Evolutionary conservation across 2,113 vertebrate species (phyloP).

Genomic region (Oceanites oceanicus): DNA sequence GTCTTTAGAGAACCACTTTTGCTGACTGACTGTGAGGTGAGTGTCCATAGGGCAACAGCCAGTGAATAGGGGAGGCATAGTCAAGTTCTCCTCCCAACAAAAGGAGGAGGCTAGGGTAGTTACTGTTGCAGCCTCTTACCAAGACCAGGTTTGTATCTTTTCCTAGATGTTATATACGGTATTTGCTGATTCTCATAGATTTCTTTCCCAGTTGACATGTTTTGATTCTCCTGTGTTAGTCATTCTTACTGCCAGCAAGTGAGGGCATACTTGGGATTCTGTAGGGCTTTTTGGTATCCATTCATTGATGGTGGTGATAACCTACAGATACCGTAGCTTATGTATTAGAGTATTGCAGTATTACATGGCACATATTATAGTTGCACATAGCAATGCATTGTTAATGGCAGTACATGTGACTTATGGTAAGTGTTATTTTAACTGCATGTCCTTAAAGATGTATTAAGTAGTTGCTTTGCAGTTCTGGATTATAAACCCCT

Average conservation of each 20-base stretch:
- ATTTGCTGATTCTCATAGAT: background rate
- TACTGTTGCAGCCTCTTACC: background rate
- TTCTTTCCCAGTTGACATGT: background rate
- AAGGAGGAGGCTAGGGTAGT: fast-evolving
- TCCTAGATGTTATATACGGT: background rate
- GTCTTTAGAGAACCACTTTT: background rate
- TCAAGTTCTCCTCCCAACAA: background rate
- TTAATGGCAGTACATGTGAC: background rate
- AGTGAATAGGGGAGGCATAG: background rate
- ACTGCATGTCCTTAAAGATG: background rate
- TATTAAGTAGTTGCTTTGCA: background rate
- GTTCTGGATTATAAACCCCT: background rate
- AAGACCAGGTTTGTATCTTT: background rate
- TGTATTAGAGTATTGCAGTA: background rate
- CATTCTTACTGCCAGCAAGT: background rate
- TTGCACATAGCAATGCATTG: background rate
- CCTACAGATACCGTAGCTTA: background rate
- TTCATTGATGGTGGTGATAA: background rate
- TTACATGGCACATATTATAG: background rate
- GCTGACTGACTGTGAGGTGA: background rate
- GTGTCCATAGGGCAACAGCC: background rate
- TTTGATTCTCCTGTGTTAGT: background rate
- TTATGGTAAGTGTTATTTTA: background rate
- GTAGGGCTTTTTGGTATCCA: background rate
- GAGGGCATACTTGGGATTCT: background rate